Percentiles rank a stretch among this genome's conserved stretches.
Evolutionary conservation across 2,113 vertebrate genomes (phyloP).

Genomic region (Phaethon lepturus): DNA sequence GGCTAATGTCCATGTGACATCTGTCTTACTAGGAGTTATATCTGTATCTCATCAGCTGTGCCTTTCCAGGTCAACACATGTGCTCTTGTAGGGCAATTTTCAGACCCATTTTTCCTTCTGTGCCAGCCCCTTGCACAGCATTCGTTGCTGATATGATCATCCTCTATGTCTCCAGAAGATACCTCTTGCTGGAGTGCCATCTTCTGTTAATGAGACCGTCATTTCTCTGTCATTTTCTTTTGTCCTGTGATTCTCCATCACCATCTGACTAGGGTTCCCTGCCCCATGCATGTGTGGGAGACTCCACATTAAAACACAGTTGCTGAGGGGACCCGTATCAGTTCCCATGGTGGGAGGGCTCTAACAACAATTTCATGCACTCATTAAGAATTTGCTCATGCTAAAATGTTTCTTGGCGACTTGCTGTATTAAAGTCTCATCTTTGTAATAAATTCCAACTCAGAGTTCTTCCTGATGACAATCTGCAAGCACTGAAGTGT

Average conservation of each 20-base stretch:
- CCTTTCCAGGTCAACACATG: not conserved
- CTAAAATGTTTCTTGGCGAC: not conserved
- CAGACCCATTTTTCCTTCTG: not conserved
- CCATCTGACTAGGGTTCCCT: not conserved
- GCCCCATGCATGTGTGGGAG: accelerated
- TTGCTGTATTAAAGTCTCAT: not conserved
- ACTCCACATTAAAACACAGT: not conserved
- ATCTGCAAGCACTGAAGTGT: not conserved
- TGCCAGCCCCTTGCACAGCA: not conserved
- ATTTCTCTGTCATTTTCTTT: not conserved
- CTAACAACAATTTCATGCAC: not conserved
- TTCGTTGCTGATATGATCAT: not conserved
- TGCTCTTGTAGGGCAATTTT: not conserved
- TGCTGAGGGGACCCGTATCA: not conserved
- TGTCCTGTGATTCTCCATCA: not conserved
- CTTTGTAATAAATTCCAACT: not conserved
- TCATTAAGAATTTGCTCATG: not conserved
- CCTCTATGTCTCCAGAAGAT: not conserved
- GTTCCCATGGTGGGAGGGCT: not conserved
- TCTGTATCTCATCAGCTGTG: not conserved
- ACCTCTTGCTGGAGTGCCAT: not conserved
- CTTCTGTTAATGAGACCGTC: not conserved
- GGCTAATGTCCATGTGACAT: accelerated
- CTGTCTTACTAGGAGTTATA: not conserved
- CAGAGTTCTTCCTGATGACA: not conserved